Evolutionary conservation across 2,888 invertebrate genomes (phyloP).

Genomic region (Cheilosia vulpina): DNA sequence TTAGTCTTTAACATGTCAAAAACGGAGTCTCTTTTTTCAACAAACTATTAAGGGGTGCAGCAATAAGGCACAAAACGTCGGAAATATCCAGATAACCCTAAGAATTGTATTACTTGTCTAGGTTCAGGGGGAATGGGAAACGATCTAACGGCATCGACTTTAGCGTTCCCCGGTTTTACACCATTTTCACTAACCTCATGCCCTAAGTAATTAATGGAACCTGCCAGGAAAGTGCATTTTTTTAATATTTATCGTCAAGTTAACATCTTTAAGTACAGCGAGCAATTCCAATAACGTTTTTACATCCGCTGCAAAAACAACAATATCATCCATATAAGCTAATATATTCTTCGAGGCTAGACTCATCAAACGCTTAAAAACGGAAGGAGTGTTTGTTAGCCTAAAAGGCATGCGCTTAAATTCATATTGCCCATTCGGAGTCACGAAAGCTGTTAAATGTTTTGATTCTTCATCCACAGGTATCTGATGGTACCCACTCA

Average conservation of each 20-base stretch:
- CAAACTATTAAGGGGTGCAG: no score
- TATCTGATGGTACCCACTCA: conserved; percentile 13
- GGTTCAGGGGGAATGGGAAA: no score
- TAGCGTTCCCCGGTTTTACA: no score
- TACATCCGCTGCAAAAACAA: conserved; percentile 4
- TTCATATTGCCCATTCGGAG: conserved; percentile 77
- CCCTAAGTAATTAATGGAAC: no score
- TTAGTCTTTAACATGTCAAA: no score
- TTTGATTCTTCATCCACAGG: conserved; percentile 3
- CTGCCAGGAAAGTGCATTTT: no score
- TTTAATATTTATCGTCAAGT: neutral
- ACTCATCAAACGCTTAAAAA: conserved; percentile 66
- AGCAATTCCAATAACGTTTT: neutral
- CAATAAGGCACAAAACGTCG: no score
- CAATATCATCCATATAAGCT: conserved; percentile 42
- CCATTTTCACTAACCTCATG: no score
- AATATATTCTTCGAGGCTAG: conserved; percentile 28
- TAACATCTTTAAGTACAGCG: neutral
- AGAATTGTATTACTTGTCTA: no score
- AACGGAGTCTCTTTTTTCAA: no score
- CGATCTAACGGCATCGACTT: no score
- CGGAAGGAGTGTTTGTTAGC: conserved; percentile 76
- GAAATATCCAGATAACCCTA: no score
- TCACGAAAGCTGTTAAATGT: conserved; percentile 76
- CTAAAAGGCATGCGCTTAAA: conserved; percentile 72